Conservation (phyloP, 2,113 vertebrate genomes). For the Heliornis fulica region DNA sequence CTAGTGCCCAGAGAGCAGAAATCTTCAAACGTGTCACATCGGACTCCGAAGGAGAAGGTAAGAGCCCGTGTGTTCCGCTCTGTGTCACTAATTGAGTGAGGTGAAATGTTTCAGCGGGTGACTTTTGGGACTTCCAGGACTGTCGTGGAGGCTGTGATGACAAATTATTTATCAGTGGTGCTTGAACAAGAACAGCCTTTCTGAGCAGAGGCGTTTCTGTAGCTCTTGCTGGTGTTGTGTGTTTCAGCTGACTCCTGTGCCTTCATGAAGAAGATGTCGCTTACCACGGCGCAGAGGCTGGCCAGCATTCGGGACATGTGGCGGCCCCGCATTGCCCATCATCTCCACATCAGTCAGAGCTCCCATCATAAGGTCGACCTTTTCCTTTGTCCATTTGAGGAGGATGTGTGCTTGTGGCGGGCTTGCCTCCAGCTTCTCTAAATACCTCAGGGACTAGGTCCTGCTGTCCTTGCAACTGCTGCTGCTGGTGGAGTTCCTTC, state of each 20-base stretch:
- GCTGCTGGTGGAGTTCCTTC: not conserved
- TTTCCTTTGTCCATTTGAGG: slow-evolving; percentile 4
- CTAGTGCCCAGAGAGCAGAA: not conserved
- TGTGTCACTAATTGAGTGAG: slow-evolving; percentile 65
- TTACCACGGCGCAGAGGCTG: slow-evolving; percentile 79
- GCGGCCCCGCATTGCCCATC: slow-evolving; percentile 78
- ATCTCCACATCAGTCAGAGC: slow-evolving; percentile 75
- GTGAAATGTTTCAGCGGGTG: slow-evolving; percentile 66
- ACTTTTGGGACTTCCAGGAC: slow-evolving; percentile 30
- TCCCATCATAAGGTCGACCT: slow-evolving; percentile 83
- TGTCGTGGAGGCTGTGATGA: slow-evolving; percentile 18
- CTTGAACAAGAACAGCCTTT: slow-evolving; percentile 36
- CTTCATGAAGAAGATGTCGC: slow-evolving; percentile 85
- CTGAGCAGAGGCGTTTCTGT: not conserved
- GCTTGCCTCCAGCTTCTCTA: not conserved
- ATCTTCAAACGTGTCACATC: slow-evolving; percentile 33
- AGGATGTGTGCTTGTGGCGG: not conserved
- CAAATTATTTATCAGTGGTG: slow-evolving; percentile 55
- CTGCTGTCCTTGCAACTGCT: not conserved
- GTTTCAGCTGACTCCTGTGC: slow-evolving; percentile 84
- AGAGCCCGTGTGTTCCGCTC: not conserved
- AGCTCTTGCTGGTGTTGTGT: slow-evolving; percentile 21
- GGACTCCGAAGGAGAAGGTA: slow-evolving; percentile 38
- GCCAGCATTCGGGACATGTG: slow-evolving; percentile 65
- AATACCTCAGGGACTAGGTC: not conserved